phyloP scores from a whole-genome alignment of 2,888 invertebrate genomes.

The Drosophila fulvimacula region DNA sequence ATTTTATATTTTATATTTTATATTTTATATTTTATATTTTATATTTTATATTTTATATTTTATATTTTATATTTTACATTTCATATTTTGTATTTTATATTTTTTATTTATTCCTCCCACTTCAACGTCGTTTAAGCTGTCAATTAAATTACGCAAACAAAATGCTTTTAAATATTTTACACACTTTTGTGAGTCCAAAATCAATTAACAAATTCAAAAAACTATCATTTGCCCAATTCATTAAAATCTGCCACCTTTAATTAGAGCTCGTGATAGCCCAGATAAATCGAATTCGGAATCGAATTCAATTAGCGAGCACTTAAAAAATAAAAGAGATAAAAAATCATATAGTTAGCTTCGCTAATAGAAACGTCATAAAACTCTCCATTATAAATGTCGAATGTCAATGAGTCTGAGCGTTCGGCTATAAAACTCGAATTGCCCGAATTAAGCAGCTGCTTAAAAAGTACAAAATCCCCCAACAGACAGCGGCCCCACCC shows the following conservation, averaged over 20 bases:
- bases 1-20: neutral
- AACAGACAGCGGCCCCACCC: neutral
- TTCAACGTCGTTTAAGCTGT: neutral
- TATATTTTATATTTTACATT: neutral
- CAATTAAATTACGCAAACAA: neutral
- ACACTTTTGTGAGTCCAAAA: neutral
- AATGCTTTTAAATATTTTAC: slow-evolving; percentile 3
- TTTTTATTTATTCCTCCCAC: neutral
- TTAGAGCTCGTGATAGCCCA: slow-evolving; percentile 6
- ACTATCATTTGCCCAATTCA: slow-evolving; percentile 7
- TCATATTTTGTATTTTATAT: neutral
- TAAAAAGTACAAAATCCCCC: slow-evolving; percentile 22
- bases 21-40: neutral
- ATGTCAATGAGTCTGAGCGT: slow-evolving; percentile 47
- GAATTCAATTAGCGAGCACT: slow-evolving; percentile 62
- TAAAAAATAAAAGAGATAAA: slow-evolving; percentile 21
- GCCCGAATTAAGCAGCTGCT: slow-evolving; percentile 67
- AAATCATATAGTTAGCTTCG: slow-evolving; percentile 14
- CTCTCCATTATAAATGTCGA: slow-evolving; percentile 40
- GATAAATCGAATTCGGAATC: slow-evolving; percentile 28
- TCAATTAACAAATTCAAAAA: neutral
- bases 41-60: neutral
- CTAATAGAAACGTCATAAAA: slow-evolving; percentile 39
- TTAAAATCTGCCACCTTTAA: slow-evolving; percentile 18
- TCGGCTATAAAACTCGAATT: slow-evolving; percentile 59